These are phyloP conservation scores for Sminthurides bifidus DNA, from an alignment of 1,140 invertebrate genomes.

Conservation along the genomic window DNA sequence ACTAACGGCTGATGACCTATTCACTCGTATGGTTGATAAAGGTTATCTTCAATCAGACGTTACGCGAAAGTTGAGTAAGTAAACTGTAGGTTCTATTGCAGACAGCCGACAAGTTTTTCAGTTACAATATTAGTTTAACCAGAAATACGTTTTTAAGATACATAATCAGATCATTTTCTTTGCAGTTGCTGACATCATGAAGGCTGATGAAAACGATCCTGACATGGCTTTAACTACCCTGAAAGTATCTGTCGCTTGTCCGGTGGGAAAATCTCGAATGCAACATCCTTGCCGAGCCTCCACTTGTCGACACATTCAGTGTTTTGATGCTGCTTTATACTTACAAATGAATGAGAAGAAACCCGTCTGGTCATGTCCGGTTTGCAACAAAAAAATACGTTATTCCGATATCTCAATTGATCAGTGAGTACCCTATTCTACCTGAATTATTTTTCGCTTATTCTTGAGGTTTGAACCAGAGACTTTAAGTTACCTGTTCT, in stretches of 20 bases:
- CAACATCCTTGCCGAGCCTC: conserved; percentile 72
- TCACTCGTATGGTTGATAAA: neutral
- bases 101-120: neutral
- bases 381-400: conserved; percentile 80
- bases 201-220: conserved; percentile 74
- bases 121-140: too few species aligned
- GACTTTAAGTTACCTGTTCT: conserved; percentile 1
- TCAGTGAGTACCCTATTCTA: too few species aligned
- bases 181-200: conserved; percentile 78
- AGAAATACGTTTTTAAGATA: too few species aligned
- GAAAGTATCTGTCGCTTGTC: conserved; percentile 73
- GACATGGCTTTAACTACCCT: conserved; percentile 90
- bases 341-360: conserved; percentile 98
- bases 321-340: conserved; percentile 89
- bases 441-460: neutral
- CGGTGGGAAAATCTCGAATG: conserved; percentile 91
- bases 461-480: neutral
- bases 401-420: conserved; percentile 87
- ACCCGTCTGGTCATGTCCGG: conserved; percentile 95
- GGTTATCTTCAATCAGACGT: neutral
- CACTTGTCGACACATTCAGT: conserved; percentile 89
- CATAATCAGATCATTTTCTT: too few species aligned
- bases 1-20: neutral
- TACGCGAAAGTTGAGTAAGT: neutral
- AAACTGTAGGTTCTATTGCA: neutral